phyloP scores from a whole-genome alignment of 2,888 invertebrate species.

The Sphinx pinastri region DNA sequence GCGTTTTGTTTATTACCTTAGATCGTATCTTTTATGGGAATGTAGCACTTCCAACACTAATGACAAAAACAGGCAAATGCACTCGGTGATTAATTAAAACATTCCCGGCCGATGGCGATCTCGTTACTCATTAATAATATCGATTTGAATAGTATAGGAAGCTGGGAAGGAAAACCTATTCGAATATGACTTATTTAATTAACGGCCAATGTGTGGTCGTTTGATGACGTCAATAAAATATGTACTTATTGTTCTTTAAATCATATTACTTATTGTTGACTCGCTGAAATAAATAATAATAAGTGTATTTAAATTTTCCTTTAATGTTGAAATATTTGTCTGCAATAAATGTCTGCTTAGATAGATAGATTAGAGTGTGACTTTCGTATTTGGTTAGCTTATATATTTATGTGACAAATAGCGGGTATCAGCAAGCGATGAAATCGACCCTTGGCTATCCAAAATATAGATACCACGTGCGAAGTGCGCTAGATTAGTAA shows the following conservation, averaged over 20 bases:
- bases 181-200: conserved; percentile 14
- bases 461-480: too few relatives aligned
- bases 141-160: background rate
- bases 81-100: conserved; percentile 9
- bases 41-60: background rate
- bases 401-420: too few relatives aligned
- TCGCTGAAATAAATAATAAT: background rate
- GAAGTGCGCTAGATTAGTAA: too few relatives aligned
- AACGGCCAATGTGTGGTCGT: conserved; percentile 6
- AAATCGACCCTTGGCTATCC: too few relatives aligned
- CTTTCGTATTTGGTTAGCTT: too few relatives aligned
- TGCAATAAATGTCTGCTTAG: too few relatives aligned
- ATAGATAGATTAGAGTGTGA: too few relatives aligned
- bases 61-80: background rate
- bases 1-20: conserved; percentile 3
- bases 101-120: background rate
- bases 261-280: background rate
- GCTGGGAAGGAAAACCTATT: conserved; percentile 4
- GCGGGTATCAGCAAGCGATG: too few relatives aligned
- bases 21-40: conserved; percentile 13
- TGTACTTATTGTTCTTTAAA: background rate
- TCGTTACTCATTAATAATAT: background rate
- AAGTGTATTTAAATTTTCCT: background rate
- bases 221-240: conserved; percentile 3
- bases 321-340: background rate